phyloP scores from a whole-genome alignment of 2,797 vertebrate species.

The Trachops cirrhosus region DNA sequence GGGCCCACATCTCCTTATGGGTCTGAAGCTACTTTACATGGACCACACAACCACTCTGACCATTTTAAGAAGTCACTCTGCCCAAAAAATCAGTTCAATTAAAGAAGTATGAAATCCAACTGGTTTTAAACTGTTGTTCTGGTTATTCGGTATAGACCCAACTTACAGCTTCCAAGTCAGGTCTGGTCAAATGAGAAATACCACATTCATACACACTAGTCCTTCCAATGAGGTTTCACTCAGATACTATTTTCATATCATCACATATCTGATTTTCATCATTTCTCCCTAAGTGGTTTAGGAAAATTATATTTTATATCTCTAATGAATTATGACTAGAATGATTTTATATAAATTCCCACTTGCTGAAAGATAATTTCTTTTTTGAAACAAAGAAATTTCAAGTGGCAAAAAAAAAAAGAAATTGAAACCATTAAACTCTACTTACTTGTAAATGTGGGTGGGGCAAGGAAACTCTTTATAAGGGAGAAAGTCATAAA shows the following conservation, averaged over 20 bases:
- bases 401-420: neutral
- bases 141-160: neutral
- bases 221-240: neutral
- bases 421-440: neutral
- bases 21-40: neutral
- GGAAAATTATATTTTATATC: slow-evolving; percentile 13
- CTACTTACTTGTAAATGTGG: neutral
- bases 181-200: neutral
- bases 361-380: slow-evolving; percentile 30
- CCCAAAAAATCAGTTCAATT: neutral
- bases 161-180: neutral
- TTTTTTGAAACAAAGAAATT: slow-evolving; percentile 21
- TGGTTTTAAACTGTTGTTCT: neutral
- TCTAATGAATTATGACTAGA: neutral
- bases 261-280: neutral
- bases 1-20: neutral
- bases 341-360: neutral
- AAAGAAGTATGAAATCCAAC: neutral
- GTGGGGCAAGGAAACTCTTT: neutral
- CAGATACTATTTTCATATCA: neutral
- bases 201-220: too few species aligned
- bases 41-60: neutral
- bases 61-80: neutral
- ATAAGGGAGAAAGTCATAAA: neutral
- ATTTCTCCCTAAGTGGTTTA: neutral